Percentiles rank a stretch among this genome's conserved stretches.
These are phyloP conservation scores for Karalla daura DNA, from an alignment of 2,797 vertebrate genomes.

Conservation along the genomic window DNA sequence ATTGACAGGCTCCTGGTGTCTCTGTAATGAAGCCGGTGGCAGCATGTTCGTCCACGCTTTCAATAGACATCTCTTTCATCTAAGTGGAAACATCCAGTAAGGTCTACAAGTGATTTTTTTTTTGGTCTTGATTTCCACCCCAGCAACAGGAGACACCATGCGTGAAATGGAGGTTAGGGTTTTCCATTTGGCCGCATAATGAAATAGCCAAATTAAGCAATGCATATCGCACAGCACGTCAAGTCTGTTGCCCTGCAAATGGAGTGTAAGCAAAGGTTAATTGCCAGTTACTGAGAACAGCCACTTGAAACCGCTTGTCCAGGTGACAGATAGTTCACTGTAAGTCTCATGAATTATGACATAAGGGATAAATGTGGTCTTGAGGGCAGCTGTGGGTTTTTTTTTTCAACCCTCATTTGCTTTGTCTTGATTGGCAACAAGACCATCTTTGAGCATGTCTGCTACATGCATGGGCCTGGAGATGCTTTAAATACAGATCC, in stretches of 20 bases:
- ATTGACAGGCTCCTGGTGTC: neutral
- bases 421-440: slow-evolving; percentile 4
- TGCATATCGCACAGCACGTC: slow-evolving; percentile 45
- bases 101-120: slow-evolving; percentile 52
- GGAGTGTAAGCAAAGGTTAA: slow-evolving; percentile 72
- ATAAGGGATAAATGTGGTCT: slow-evolving; percentile 12
- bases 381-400: neutral
- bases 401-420: neutral
- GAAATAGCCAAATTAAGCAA: slow-evolving; percentile 62
- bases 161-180: slow-evolving; percentile 66
- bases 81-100: slow-evolving; percentile 69
- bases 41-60: slow-evolving; percentile 26
- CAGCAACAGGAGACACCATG: slow-evolving; percentile 70
- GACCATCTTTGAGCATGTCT: neutral
- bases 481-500: neutral
- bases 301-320: slow-evolving; percentile 44
- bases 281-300: slow-evolving; percentile 50
- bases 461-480: too few relatives aligned
- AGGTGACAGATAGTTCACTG: slow-evolving; percentile 54
- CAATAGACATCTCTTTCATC: slow-evolving; percentile 55
- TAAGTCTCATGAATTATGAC: slow-evolving; percentile 38
- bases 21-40: slow-evolving; percentile 9
- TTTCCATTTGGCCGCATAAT: slow-evolving; percentile 66
- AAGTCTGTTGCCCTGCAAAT: slow-evolving; percentile 37
- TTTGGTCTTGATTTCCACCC: slow-evolving; percentile 65